phyloP scores from a whole-genome alignment of 2,797 vertebrate genomes.

The Sorex maritimensis region DNA sequence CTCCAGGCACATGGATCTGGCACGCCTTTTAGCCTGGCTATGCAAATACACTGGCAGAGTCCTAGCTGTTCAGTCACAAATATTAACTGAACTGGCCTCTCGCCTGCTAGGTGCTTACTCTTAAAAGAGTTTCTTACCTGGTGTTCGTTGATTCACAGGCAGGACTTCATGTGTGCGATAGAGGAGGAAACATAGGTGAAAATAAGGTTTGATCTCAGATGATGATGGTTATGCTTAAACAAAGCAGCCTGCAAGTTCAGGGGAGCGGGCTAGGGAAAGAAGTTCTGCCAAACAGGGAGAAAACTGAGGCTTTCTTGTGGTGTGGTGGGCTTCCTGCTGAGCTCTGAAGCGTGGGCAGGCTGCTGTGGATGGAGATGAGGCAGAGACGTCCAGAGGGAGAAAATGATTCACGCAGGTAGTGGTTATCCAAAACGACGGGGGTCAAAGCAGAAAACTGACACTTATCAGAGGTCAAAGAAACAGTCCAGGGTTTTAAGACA shows the following conservation, averaged over 20 bases:
- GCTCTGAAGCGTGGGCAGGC: neutral
- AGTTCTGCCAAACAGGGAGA: neutral
- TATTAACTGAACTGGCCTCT: neutral
- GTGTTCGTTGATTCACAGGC: neutral
- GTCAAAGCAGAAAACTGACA: neutral
- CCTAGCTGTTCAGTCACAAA: neutral
- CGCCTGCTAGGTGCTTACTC: too few species aligned
- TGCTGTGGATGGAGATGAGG: neutral
- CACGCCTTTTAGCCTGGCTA: neutral
- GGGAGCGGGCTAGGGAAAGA: neutral
- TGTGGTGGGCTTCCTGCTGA: neutral
- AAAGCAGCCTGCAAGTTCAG: neutral
- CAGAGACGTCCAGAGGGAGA: neutral
- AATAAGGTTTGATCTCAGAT: neutral
- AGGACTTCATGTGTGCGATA: neutral
- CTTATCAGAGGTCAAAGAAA: neutral
- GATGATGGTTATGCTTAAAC: neutral
- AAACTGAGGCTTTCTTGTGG: neutral
- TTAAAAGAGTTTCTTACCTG: neutral
- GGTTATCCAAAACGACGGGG: too few species aligned
- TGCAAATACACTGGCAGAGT: neutral
- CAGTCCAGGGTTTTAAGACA: neutral
- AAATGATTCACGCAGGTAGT: neutral
- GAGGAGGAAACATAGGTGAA: neutral
- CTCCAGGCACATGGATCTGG: neutral